Conservation (phyloP, 1,140 invertebrate genomes). For the Drosophila sp. region DNA sequence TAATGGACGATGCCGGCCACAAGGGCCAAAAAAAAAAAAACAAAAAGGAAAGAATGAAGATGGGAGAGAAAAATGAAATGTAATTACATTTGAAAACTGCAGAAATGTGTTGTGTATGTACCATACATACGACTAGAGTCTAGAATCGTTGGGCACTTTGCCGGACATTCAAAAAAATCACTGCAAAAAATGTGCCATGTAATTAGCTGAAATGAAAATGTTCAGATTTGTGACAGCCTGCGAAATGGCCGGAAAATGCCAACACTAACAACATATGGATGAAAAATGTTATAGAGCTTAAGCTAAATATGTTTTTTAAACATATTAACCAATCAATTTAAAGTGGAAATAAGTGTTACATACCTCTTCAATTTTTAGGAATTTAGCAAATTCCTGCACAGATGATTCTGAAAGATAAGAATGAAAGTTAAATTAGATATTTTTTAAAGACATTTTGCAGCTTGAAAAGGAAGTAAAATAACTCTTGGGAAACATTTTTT, state of each 20-base stretch:
- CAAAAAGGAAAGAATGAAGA: slow-evolving; percentile 11
- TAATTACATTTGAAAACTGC: slow-evolving; percentile 74
- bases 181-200: slow-evolving; percentile 50
- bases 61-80: slow-evolving; percentile 72
- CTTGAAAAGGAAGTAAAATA: too few species aligned
- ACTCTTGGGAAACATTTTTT: too few species aligned
- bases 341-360: background rate
- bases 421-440: background rate
- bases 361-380: background rate
- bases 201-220: slow-evolving; percentile 53
- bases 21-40: slow-evolving; percentile 1
- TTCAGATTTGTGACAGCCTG: slow-evolving; percentile 12
- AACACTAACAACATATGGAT: background rate
- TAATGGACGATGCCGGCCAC: slow-evolving; percentile 60
- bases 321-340: background rate
- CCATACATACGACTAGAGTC: slow-evolving; percentile 37
- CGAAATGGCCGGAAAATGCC: background rate
- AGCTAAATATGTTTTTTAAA: background rate
- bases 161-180: slow-evolving; percentile 38
- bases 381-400: background rate
- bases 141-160: slow-evolving; percentile 41
- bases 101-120: slow-evolving; percentile 36
- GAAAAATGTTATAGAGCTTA: background rate
- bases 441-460: background rate
- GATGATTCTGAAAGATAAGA: background rate